Percentiles rank a stretch among this genome's conserved stretches.
Conservation (phyloP, 2,113 vertebrate species). For the Pangasianodon gigas region DNA sequence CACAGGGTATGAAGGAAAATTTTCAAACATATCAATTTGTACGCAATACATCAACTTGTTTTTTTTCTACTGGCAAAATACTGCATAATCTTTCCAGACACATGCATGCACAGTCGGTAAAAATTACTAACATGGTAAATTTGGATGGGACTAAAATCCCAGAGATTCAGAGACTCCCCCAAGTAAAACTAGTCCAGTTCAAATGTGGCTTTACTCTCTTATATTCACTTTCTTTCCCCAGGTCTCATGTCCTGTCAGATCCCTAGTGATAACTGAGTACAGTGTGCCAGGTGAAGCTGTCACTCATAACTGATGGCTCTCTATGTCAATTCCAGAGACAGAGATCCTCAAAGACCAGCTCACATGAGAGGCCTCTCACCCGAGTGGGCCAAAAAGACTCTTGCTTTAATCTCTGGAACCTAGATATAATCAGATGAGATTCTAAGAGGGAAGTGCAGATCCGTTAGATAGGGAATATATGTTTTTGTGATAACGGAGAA, state of each 20-base stretch:
- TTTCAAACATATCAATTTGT: neutral
- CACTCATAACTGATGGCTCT: conserved; percentile 34
- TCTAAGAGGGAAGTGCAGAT: neutral
- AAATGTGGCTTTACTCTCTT: neutral
- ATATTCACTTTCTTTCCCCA: neutral
- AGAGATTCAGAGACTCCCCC: neutral
- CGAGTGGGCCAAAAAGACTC: neutral
- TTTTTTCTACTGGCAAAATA: neutral
- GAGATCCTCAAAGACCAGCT: conserved; percentile 25
- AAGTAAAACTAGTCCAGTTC: neutral
- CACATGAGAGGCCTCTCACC: neutral
- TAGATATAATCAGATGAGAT: neutral
- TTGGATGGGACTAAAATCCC: neutral
- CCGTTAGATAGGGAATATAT: neutral
- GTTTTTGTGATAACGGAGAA: neutral
- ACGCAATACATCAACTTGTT: neutral
- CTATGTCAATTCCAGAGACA: neutral
- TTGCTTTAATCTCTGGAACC: neutral
- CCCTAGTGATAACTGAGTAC: conserved; percentile 26
- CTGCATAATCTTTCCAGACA: neutral
- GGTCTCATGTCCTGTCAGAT: conserved; percentile 17
- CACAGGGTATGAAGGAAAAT: neutral
- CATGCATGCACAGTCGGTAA: neutral
- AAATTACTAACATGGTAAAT: neutral
- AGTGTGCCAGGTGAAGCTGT: conserved; percentile 20